phyloP scores from a whole-genome alignment of 2,113 vertebrate species.

The Orycteropus afer region DNA sequence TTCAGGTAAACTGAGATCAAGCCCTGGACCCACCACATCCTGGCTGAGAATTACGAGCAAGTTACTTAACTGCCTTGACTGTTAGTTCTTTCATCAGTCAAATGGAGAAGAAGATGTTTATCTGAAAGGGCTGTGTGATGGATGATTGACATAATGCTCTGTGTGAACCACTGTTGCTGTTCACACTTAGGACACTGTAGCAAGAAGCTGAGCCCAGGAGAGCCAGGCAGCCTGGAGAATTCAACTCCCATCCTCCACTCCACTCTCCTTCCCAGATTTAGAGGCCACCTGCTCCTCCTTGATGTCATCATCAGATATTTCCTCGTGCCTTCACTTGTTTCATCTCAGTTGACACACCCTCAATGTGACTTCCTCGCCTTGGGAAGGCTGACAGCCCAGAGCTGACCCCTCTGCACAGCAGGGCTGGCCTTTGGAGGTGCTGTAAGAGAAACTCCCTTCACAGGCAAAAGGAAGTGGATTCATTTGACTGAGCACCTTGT shows the following conservation, averaged over 20 bases:
- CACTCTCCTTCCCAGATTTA: not conserved
- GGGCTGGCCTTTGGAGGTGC: not conserved
- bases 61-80: not conserved
- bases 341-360: not conserved
- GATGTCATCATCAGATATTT: not conserved
- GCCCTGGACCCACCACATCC: not conserved
- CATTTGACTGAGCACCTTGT: not conserved
- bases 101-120: not conserved
- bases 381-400: not conserved
- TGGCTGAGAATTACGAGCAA: not conserved
- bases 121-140: not conserved
- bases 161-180: not conserved
- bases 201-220: not conserved
- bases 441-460: not conserved
- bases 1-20: not conserved
- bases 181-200: not conserved
- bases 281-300: not conserved
- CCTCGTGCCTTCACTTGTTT: not conserved
- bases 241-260: not conserved
- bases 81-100: not conserved
- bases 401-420: not conserved
- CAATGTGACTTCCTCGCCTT: not conserved
- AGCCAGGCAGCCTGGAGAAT: not conserved
- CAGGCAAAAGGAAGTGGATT: not conserved
- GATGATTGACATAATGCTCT: not conserved